Evolutionary conservation across 2,113 vertebrate species (phyloP).

Genomic region (Stegastes partitus): DNA sequence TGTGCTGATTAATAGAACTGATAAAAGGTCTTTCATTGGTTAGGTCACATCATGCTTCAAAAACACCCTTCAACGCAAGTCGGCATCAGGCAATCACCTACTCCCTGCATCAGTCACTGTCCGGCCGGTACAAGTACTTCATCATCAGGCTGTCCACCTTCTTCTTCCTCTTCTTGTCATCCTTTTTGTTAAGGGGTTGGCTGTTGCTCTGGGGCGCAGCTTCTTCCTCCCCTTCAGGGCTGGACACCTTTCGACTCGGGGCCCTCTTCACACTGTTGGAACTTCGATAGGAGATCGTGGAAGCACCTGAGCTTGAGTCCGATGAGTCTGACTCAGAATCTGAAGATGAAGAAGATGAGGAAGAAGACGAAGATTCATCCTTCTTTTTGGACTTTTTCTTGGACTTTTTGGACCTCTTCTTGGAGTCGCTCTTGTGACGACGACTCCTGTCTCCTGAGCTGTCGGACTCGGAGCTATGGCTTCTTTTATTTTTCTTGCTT

Average conservation of each 20-base stretch:
- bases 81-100: conserved; percentile 83
- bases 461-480: conserved; percentile 82
- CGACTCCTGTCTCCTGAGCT: conserved; percentile 74
- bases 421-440: conserved; percentile 83
- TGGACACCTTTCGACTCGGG: conserved; percentile 68
- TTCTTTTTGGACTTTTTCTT: conserved; percentile 91
- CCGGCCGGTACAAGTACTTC: conserved; percentile 96
- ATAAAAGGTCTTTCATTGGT: conserved; percentile 11
- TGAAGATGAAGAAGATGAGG: conserved; percentile 81
- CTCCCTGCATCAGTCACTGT: conserved; percentile 94
- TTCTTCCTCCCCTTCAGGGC: conserved; percentile 66
- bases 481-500: conserved; percentile 79
- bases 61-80: conserved; percentile 59
- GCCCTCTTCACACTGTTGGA: conserved; percentile 92
- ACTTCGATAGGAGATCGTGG: conserved; percentile 92
- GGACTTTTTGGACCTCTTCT: conserved; percentile 88
- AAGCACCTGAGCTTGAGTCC: conserved; percentile 87
- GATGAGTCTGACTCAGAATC: conserved; percentile 77
- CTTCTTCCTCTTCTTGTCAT: conserved; percentile 93
- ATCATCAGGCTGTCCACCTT: conserved; percentile 96
- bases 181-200: conserved; percentile 82
- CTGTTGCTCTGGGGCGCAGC: conserved; percentile 36
- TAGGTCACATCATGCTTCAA: conserved; percentile 84
- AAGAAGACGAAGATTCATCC: conserved; percentile 82
- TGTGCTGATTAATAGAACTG: too few species aligned